Percentiles rank a stretch among this genome's conserved stretches.
phyloP scores from a whole-genome alignment of 1,140 invertebrate genomes.

The Steinernema feltiae region DNA sequence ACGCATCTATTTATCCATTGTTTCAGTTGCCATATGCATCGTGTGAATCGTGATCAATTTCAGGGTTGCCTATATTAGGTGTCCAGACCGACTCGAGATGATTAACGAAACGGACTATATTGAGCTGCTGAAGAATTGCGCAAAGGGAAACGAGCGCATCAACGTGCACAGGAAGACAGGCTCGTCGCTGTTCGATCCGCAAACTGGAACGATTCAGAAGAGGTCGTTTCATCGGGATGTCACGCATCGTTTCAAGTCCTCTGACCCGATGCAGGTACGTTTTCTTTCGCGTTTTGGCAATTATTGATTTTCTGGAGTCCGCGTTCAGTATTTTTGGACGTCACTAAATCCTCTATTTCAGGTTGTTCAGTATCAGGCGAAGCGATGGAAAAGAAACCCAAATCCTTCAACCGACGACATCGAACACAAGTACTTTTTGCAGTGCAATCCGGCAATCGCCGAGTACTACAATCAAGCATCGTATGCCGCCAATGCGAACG shows the following conservation, averaged over 20 bases:
- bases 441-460: constrained; percentile 39
- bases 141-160: constrained; percentile 49
- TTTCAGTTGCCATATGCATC: no score
- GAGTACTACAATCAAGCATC: constrained; percentile 26
- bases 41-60: no score
- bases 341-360: constrained; percentile 15
- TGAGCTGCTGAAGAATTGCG: constrained; percentile 53
- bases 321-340: no score
- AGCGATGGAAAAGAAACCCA: constrained; percentile 26
- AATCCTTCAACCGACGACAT: constrained; percentile 34
- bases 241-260: background rate
- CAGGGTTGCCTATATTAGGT: background rate
- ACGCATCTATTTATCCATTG: background rate
- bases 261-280: constrained; percentile 15
- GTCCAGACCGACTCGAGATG: constrained; percentile 31
- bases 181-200: constrained; percentile 44
- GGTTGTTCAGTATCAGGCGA: constrained; percentile 19
- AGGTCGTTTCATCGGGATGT: background rate
- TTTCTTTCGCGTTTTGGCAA: constrained; percentile 14
- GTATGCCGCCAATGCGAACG: background rate
- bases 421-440: constrained; percentile 51
- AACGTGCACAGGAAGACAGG: constrained; percentile 36
- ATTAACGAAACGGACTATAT: constrained; percentile 48
- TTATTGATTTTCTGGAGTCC: no score
- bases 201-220: constrained; percentile 14